Percentiles rank a stretch among this genome's conserved stretches.
Evolutionary conservation across 2,797 vertebrate species (phyloP).

Genomic region (Zenarchopterus dispar): DNA sequence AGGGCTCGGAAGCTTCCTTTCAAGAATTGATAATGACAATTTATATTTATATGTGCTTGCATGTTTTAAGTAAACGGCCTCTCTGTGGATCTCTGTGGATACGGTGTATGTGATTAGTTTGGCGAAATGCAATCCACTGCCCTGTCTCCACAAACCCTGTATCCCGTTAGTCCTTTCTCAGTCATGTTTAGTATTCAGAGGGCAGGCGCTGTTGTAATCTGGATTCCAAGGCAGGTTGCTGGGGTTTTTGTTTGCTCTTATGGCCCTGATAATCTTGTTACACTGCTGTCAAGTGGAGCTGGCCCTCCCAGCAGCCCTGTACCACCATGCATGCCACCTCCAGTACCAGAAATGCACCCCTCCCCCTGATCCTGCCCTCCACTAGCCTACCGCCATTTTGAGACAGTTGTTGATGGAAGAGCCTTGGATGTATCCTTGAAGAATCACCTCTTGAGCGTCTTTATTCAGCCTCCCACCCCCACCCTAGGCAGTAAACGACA

Average conservation of each 20-base stretch:
- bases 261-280: slow-evolving; percentile 82
- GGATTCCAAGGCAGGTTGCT: slow-evolving; percentile 74
- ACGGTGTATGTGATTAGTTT: slow-evolving; percentile 36
- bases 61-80: slow-evolving; percentile 51
- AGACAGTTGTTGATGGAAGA: slow-evolving; percentile 73
- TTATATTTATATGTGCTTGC: slow-evolving; percentile 63
- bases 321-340: slow-evolving; percentile 70
- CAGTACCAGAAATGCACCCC: slow-evolving; percentile 49
- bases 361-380: slow-evolving; percentile 1
- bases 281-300: slow-evolving; percentile 79
- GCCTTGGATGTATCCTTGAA: slow-evolving; percentile 79
- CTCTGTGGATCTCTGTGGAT: slow-evolving; percentile 27
- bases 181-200: slow-evolving; percentile 74
- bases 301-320: slow-evolving; percentile 70
- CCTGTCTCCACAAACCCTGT: slow-evolving; percentile 57
- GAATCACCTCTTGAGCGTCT: slow-evolving; percentile 78
- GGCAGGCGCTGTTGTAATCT: slow-evolving; percentile 70
- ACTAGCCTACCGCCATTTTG: slow-evolving; percentile 71
- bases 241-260: slow-evolving; percentile 78
- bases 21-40: slow-evolving; percentile 71
- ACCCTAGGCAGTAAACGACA: slow-evolving; percentile 62
- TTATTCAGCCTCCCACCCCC: slow-evolving; percentile 70
- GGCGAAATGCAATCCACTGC: slow-evolving; percentile 51
- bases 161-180: slow-evolving; percentile 58
- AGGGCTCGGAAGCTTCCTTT: slow-evolving; percentile 59